Conservation (phyloP, 2,888 invertebrate species). For the Agonum fuliginosum region DNA sequence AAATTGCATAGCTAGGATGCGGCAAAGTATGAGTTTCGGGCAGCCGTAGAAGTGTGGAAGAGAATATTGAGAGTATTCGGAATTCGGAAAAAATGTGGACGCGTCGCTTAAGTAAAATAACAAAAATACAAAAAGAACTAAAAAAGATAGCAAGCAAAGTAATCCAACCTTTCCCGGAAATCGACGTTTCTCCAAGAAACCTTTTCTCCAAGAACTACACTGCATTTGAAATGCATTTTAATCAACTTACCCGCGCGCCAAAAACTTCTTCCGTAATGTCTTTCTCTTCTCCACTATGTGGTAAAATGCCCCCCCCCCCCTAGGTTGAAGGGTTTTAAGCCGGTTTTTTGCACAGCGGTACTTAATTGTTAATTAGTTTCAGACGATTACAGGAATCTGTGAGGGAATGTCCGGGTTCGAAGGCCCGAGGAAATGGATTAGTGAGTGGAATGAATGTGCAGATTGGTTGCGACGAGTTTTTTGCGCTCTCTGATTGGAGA, state of each 20-base stretch:
- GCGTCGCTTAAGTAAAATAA: too few species aligned
- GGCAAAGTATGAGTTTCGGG: too few species aligned
- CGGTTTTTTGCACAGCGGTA: conserved; percentile 47
- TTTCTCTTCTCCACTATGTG: not conserved
- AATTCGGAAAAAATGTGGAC: too few species aligned
- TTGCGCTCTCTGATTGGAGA: conserved; percentile 16
- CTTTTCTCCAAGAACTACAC: not conserved
- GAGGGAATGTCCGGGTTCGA: conserved; percentile 15
- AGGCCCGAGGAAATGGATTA: conserved; percentile 11
- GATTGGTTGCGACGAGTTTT: conserved; percentile 9
- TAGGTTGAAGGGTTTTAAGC: not conserved
- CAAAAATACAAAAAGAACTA: too few species aligned
- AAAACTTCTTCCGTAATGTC: not conserved
- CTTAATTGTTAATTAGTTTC: conserved; percentile 52
- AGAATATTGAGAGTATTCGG: too few species aligned
- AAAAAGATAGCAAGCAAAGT: too few species aligned
- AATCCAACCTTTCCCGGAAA: too few species aligned
- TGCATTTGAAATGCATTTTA: conserved; percentile 1
- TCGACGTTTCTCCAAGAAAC: too few species aligned
- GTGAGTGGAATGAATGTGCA: conserved; percentile 22
- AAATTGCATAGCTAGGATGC: too few species aligned
- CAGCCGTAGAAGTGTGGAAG: too few species aligned
- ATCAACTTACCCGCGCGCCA: not conserved
- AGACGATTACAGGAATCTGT: conserved; percentile 44
- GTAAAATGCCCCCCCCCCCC: not conserved